phyloP scores from a whole-genome alignment of 2,113 vertebrate genomes.

The Acrocephalus kingi region DNA sequence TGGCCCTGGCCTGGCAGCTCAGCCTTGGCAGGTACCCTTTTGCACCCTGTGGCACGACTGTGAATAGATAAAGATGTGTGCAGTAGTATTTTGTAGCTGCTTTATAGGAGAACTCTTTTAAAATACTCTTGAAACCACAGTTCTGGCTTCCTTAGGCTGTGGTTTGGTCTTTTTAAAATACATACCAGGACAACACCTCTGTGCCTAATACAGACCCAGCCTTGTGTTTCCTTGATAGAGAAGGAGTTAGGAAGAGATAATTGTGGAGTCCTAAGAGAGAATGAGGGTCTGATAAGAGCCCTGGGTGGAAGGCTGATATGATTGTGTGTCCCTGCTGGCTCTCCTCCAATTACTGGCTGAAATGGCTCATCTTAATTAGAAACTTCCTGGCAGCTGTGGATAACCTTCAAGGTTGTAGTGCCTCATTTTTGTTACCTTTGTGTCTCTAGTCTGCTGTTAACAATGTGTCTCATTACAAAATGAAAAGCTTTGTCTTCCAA shows the following conservation, averaged over 20 bases:
- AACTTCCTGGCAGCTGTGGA: constrained; percentile 48
- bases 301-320: background rate
- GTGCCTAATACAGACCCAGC: background rate
- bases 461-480: constrained; percentile 34
- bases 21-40: background rate
- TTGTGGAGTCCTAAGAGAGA: background rate
- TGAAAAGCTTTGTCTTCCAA: constrained; percentile 43
- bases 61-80: background rate
- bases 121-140: background rate
- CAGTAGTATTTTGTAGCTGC: background rate
- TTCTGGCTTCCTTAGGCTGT: background rate
- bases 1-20: background rate
- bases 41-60: background rate
- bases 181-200: background rate
- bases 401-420: constrained; percentile 29
- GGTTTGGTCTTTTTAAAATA: background rate
- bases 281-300: background rate
- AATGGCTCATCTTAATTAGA: constrained; percentile 54
- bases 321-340: background rate
- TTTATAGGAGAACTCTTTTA: background rate
- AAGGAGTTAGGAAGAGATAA: background rate
- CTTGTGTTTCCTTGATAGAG: background rate
- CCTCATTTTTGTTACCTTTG: constrained; percentile 51
- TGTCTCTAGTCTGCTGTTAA: constrained; percentile 4
- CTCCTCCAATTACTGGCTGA: background rate